Evolutionary conservation across 2,113 vertebrate genomes (phyloP), one percentile per base, ranked within the genome.

Genomic region (Macroglossus sobrinus): DNA sequence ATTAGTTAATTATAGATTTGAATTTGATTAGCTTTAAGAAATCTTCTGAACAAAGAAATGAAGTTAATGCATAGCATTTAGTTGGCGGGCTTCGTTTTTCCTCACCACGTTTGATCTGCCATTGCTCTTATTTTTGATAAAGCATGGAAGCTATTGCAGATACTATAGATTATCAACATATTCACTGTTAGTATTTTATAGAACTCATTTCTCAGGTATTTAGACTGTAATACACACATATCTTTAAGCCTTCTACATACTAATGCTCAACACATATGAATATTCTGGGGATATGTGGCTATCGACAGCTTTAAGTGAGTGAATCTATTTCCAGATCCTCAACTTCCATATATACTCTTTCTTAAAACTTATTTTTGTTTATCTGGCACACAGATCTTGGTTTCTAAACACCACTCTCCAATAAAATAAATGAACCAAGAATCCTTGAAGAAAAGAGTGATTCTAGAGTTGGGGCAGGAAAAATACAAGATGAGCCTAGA

Each of bases 1-100:
- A 16, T 84, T 97, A 91, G 87, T 87, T 96, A 93, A 96, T 92
- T 95, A 91, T 18, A 80, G 69, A 94, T 66, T 80, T 69, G 50
- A 89, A 28, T 26, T 82, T 86, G 35, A 87, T 86, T 94, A 82
- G 40, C 71, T 92, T 86, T 66, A 89, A 80, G 75, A 22, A 91
- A 59, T 45, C 24, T 72, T 72, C 75, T 55, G n/a, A 79, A 71
- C 68, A 94, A 94, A 79, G 45, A 13, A 89, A 53, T 80, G 3
- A 38, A 16, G 45, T 91, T 95, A 92, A 95, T 43, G 30, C 18
- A 18, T 24, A 84, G 21, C 40, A 66, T 75, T 93, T 89, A 78
- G 55, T 89, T 82, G 93, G 50, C 11, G 40, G 71, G 45, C 40
- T 57, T 89, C 47, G 38, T 89, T 93, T 87, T 82, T 86, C 74